These are phyloP conservation scores for Hydrotaea diabolus DNA, from an alignment of 2,888 invertebrate genomes.

Conservation along the genomic window DNA sequence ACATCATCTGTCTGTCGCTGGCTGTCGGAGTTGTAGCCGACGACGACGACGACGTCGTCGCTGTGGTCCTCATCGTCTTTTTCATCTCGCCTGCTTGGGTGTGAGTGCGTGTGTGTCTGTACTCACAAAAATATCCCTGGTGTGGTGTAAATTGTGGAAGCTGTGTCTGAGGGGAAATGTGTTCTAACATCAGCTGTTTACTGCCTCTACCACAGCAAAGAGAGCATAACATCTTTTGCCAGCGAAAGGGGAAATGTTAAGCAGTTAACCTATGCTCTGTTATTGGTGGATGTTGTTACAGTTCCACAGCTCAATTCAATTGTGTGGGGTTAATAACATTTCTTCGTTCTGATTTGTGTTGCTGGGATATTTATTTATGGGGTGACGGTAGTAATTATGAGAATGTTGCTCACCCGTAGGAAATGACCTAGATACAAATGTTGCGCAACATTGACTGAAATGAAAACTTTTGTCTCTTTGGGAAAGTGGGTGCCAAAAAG, in stretches of 20 bases:
- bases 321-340: neutral
- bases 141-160: neutral
- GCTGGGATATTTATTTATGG: neutral
- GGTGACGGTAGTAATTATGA: neutral
- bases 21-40: neutral
- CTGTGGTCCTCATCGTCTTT: neutral
- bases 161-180: neutral
- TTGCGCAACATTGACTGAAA: neutral
- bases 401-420: neutral
- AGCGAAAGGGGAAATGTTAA: neutral
- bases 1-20: slow-evolving; percentile 50
- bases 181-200: slow-evolving; percentile 3
- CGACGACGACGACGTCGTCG: neutral
- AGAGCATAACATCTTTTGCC: too few relatives aligned
- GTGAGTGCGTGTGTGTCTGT: neutral
- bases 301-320: neutral
- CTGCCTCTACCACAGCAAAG: neutral
- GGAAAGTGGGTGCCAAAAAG: neutral
- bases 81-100: neutral
- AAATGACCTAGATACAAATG: neutral
- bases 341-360: neutral
- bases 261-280: neutral
- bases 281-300: neutral
- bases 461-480: neutral
- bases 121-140: neutral